phyloP scores from a whole-genome alignment of 2,888 invertebrate species.

The Hypercompe scribonia region DNA sequence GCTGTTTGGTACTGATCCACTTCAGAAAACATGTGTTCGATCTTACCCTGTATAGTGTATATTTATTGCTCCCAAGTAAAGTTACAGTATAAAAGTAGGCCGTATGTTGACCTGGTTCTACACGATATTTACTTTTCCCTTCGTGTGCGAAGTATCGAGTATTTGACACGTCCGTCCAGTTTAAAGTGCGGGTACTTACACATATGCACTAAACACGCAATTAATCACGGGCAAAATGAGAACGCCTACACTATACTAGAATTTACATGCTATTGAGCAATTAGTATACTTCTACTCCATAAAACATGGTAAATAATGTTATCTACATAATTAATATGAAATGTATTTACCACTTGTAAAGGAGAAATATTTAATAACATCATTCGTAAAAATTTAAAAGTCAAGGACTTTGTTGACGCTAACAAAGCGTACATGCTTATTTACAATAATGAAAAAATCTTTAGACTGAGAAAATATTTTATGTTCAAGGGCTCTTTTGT shows the following conservation, averaged over 20 bases:
- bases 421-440: conserved; percentile 8
- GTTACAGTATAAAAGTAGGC: conserved; percentile 65
- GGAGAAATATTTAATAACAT: conserved; percentile 5
- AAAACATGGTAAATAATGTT: conserved; percentile 14
- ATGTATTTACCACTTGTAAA: conserved; percentile 2
- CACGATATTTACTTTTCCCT: conserved; percentile 67
- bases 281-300: conserved; percentile 29
- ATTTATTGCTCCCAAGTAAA: conserved; percentile 13
- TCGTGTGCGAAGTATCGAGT: conserved; percentile 57
- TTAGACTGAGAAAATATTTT: conserved; percentile 3
- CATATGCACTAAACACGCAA: conserved; percentile 35
- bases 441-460: conserved; percentile 10
- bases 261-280: conserved; percentile 45
- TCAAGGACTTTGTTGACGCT: conserved; percentile 19
- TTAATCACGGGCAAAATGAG: conserved; percentile 35
- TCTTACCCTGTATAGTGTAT: background rate
- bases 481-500: conserved; percentile 1
- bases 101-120: conserved; percentile 67
- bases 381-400: conserved; percentile 5
- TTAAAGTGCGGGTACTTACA: conserved; percentile 40
- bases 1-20: background rate
- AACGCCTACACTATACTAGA: conserved; percentile 33
- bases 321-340: conserved; percentile 7
- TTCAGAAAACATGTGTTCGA: background rate
- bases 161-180: conserved; percentile 57